Evolutionary conservation across 1,140 invertebrate genomes (phyloP), one percentile per base, ranked within the genome.

Genomic region (Leptonema lineaticorne): DNA sequence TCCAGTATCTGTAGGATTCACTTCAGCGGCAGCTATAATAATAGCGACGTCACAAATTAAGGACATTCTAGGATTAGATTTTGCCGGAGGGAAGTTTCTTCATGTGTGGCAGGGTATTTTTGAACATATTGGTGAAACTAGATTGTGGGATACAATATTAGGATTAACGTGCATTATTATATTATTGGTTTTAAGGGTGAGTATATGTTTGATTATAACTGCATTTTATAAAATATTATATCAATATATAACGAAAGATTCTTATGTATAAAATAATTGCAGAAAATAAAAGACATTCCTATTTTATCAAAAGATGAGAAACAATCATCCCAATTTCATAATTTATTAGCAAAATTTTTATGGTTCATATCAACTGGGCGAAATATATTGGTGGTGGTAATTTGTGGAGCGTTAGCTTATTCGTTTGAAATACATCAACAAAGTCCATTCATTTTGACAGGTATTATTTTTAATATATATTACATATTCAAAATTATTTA

Each of bases 1-100:
- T 30, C 92, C 93, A n/a, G 93, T 96, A 18, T 93, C 93, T 14
- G 90, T 91, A 65, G 92, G 92, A 0, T 96, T 96, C 79, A 95
- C 93, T 0, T 93, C 92, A 9, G 93, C 93, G 0, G 93, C 93
- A 0, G 92, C 93, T 29, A 91, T 96, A 64, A 93, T 93, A 50
- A 95, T 96, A 50, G 91, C 90, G 3, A 89, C 90, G 50, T 90
- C 91, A 9, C 93, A 96, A 82, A 81, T 95, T 24, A 95, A 93
- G 78, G 87, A 90, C 74, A 84, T 94, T 41, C 81, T 93, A 1
- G 92, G 91, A 0, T 79, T 94, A 1, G 83, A 81, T 46, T 87
- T 89, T 67, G 77, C 82, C 0, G 87, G 86, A 0, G 85, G 85
- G 16, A 88, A 88, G 73, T 91, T 92, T 74, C 69, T 90, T 4